A percentile compares a stretch with the other conserved stretches of the same genome.
Conservation (phyloP, 2,113 vertebrate genomes). For the Accipiter cooperii region DNA sequence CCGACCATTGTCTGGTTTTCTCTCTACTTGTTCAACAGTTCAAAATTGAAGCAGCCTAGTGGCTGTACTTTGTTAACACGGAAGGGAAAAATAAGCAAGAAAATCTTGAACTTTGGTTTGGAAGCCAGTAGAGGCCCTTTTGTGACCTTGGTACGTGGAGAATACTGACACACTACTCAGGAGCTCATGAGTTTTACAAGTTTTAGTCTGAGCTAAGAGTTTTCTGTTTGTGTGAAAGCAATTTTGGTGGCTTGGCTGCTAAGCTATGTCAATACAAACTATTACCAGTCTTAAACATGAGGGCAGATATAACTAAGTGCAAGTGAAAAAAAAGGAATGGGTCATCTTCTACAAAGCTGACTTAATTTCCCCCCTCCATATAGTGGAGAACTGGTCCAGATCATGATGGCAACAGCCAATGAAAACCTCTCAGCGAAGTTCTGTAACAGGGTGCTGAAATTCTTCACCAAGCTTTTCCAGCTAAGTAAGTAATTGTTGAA, state of each 20-base stretch:
- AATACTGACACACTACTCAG: background rate
- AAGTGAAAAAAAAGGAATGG: background rate
- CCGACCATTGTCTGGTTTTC: background rate
- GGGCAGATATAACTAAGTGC: background rate
- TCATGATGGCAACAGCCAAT: conserved; percentile 98
- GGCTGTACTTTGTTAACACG: background rate
- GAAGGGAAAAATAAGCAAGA: background rate
- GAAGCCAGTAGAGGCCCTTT: background rate
- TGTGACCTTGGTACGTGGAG: background rate
- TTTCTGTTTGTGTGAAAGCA: background rate
- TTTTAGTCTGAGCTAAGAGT: background rate
- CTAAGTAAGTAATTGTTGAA: conserved; percentile 83
- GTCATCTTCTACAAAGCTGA: conserved; percentile 10
- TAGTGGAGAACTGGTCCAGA: conserved; percentile 96
- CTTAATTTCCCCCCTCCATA: background rate
- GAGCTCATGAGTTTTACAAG: background rate
- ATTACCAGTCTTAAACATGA: background rate
- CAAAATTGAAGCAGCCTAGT: background rate
- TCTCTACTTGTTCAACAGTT: background rate
- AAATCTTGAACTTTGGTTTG: background rate
- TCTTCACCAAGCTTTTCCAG: conserved; percentile 99
- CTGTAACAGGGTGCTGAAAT: conserved; percentile 96
- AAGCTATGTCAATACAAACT: background rate
- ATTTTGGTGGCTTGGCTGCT: background rate
- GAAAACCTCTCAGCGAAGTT: conserved; percentile 96